Conservation (phyloP, 2,888 invertebrate genomes). For the Carterocephalus palaemon region DNA sequence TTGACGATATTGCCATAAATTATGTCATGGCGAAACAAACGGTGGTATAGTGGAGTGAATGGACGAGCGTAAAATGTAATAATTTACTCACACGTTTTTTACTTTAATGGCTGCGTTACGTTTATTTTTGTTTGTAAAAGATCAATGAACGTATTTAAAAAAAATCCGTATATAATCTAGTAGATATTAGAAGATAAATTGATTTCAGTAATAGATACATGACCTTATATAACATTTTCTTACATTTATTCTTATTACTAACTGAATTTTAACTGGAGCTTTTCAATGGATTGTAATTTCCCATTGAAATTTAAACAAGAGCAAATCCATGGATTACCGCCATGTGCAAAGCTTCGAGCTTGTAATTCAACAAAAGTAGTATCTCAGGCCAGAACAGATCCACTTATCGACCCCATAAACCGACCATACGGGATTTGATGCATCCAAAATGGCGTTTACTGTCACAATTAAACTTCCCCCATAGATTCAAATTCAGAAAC, state of each 20-base stretch:
- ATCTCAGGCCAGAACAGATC: slow-evolving; percentile 5
- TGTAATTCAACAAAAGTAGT: slow-evolving; percentile 13
- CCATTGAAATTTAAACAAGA: too few relatives aligned
- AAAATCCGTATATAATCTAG: too few relatives aligned
- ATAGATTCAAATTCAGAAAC: slow-evolving; percentile 73
- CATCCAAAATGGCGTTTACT: slow-evolving; percentile 73
- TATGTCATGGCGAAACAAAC: slow-evolving; percentile 54
- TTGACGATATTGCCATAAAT: slow-evolving; percentile 51
- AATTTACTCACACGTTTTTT: slow-evolving; percentile 23
- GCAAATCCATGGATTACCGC: slow-evolving; percentile 2
- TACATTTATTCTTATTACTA: too few relatives aligned
- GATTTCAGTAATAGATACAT: too few relatives aligned
- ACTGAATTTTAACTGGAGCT: too few relatives aligned
- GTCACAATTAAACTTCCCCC: slow-evolving; percentile 73
- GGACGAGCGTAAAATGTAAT: slow-evolving; percentile 37
- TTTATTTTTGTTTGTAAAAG: slow-evolving; percentile 14
- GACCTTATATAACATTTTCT: too few relatives aligned
- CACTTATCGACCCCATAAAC: slow-evolving; percentile 11
- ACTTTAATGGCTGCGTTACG: slow-evolving; percentile 12
- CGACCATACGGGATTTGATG: slow-evolving; percentile 50
- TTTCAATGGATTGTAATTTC: too few relatives aligned
- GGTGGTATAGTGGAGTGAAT: slow-evolving; percentile 31
- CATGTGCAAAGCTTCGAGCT: too few relatives aligned
- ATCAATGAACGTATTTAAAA: too few relatives aligned
- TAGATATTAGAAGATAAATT: too few relatives aligned